Base-by-base conservation (phyloP, 2,888 invertebrate species). In the Brachylomia viminalis region DNA sequence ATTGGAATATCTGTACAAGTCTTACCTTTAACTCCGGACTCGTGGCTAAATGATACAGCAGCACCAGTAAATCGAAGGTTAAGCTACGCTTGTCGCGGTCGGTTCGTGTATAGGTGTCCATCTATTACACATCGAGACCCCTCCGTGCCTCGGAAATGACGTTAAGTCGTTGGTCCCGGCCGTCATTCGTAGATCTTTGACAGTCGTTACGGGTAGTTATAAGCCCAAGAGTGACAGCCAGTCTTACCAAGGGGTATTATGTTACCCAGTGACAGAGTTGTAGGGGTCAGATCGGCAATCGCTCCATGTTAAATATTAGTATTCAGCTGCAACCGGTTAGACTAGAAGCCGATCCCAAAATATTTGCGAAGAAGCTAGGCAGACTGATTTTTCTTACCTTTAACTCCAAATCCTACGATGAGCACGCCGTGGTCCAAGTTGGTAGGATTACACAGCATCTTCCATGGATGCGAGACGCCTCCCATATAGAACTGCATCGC, bases 401-500 rank as follows among this genome's bases (percentile, higher is more conserved):
- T 97, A 61, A 97, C 96, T 72, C 99, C 99, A 92, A 98, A 99
- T 75, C 99, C 99, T 5, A 99, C 99, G 90, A 99, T 98, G 2
- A 99, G 97, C n/a, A 99, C 99, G 4, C 99, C 99, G 91, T 99
- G 99, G 95, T 99, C 99, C 52, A 99, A 94, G 90, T 97, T 97
- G 1, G 95, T 96, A 2, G 98, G 98, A 89, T 96, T 97, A 94
- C 99, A 99, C 23, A 99, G 96, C 89, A 98, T 97, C 90, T 98
- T 98, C 97, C 97, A 98, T 0, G 99, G 99, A 96, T 99, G 99
- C 0, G 99, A 99, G 23, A 99, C 97, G 15, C 99, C 99, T 6
- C 99, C 99, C 90, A 98, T 97, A 93, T 99, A 99, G 94, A 99
- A 99, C 97, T 99, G 98, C 99, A 99, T 99, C 0, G 98, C 99